A percentile compares a stretch with the other conserved stretches of the same genome.
These are phyloP conservation scores for Lissonota sp. DNA, from an alignment of 2,888 invertebrate genomes.

Conservation along the genomic window DNA sequence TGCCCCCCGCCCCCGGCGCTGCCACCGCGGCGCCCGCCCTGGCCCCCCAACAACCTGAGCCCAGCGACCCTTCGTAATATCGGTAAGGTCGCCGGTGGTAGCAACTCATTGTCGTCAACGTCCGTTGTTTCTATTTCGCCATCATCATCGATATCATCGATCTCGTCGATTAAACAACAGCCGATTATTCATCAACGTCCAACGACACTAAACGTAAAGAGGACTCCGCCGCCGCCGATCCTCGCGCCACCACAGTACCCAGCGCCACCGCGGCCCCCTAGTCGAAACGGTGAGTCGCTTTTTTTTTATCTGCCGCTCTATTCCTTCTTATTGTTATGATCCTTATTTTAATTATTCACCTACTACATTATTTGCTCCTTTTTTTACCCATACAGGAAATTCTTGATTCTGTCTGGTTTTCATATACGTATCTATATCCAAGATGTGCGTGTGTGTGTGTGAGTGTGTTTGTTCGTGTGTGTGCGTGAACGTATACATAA, in stretches of 20 bases:
- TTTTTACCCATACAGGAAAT: too few relatives aligned
- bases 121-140: slow-evolving; percentile 47
- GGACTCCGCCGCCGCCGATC: slow-evolving; percentile 73
- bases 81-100: slow-evolving; percentile 66
- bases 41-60: slow-evolving; percentile 84
- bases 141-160: slow-evolving; percentile 57
- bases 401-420: too few relatives aligned
- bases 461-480: slow-evolving; percentile 4
- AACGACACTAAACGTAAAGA: slow-evolving; percentile 47
- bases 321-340: background rate
- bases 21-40: slow-evolving; percentile 83
- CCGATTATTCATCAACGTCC: slow-evolving; percentile 59
- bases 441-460: slow-evolving; percentile 8
- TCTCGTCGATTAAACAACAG: slow-evolving; percentile 31
- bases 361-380: too few relatives aligned
- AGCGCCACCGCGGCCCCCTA: slow-evolving; percentile 83
- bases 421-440: too few relatives aligned
- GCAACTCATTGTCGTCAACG: slow-evolving; percentile 58
- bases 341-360: too few relatives aligned
- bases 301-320: background rate
- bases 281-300: slow-evolving; percentile 82
- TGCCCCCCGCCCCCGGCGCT: slow-evolving; percentile 85
- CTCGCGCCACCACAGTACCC: slow-evolving; percentile 82
- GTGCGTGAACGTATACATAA: slow-evolving; percentile 12
- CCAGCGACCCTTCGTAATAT: slow-evolving; percentile 78